These are phyloP conservation scores for Molorchus minor DNA, from an alignment of 2,888 invertebrate species.

Conservation along the genomic window DNA sequence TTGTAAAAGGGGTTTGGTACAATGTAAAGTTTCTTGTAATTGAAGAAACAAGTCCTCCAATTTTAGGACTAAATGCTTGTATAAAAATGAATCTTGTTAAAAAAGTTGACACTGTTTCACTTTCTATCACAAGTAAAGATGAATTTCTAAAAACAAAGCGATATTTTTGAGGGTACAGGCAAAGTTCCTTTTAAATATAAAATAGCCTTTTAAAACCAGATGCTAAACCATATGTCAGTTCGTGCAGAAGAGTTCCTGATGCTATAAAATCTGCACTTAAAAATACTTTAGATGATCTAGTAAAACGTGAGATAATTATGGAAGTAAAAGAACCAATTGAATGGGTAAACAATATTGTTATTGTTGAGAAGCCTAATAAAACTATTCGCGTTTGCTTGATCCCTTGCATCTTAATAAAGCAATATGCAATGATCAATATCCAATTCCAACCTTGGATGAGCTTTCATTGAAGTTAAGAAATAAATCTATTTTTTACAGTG, in stretches of 20 bases:
- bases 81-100: constrained; percentile 28
- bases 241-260: constrained; percentile 31
- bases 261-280: constrained; percentile 29
- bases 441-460: constrained; percentile 42
- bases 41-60: constrained; percentile 14
- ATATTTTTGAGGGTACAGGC: constrained; percentile 23
- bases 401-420: constrained; percentile 31
- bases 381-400: constrained; percentile 31
- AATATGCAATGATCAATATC: constrained; percentile 28
- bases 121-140: constrained; percentile 1
- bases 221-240: no score
- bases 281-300: constrained; percentile 24
- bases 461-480: constrained; percentile 36
- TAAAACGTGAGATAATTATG: constrained; percentile 32
- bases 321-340: constrained; percentile 33
- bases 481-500: constrained; percentile 43
- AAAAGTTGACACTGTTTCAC: constrained; percentile 21
- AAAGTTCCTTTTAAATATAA: constrained; percentile 31
- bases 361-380: constrained; percentile 31
- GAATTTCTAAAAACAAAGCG: constrained; percentile 28
- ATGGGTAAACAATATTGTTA: constrained; percentile 34
- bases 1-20: constrained; percentile 20
- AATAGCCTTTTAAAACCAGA: no score
- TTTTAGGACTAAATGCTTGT: constrained; percentile 30
- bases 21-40: constrained; percentile 31